phyloP scores from a whole-genome alignment of 2,797 vertebrate species.

The Tachyglossus aculeatus region DNA sequence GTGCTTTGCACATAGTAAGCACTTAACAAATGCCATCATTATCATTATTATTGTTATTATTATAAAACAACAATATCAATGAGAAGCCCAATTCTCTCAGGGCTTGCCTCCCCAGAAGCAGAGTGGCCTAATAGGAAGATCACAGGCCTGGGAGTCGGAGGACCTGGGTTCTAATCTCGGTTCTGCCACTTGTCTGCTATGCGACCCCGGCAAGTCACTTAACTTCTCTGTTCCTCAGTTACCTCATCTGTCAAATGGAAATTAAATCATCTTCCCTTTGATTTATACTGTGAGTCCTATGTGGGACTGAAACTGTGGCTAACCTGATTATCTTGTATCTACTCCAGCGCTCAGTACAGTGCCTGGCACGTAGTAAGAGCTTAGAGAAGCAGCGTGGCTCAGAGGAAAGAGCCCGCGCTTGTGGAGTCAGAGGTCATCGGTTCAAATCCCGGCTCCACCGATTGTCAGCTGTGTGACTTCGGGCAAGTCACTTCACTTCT shows the following conservation, averaged over 20 bases:
- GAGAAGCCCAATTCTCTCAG: no score
- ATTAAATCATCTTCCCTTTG: no score
- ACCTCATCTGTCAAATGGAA: background rate
- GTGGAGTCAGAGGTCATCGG: background rate
- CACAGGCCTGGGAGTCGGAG: background rate
- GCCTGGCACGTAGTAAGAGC: no score
- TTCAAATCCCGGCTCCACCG: background rate
- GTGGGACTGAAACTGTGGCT: no score
- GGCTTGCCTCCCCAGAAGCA: background rate
- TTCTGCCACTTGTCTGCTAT: fast-evolving
- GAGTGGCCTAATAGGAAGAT: background rate
- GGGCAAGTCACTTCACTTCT: background rate
- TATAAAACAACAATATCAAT: no score
- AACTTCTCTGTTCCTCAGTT: background rate
- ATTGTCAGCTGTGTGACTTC: background rate
- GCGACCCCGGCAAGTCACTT: background rate
- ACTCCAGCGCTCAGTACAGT: no score
- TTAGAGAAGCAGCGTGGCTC: background rate
- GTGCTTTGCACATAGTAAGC: no score
- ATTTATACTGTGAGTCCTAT: no score
- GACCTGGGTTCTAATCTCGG: background rate
- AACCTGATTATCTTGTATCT: no score
- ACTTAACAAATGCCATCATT: no score
- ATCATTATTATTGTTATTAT: no score
- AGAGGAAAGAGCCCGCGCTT: background rate